Percentiles rank a stretch among this genome's conserved stretches.
These are phyloP conservation scores for Brachionus manjavacas DNA, from an alignment of 1,140 invertebrate genomes.

Conservation along the genomic window DNA sequence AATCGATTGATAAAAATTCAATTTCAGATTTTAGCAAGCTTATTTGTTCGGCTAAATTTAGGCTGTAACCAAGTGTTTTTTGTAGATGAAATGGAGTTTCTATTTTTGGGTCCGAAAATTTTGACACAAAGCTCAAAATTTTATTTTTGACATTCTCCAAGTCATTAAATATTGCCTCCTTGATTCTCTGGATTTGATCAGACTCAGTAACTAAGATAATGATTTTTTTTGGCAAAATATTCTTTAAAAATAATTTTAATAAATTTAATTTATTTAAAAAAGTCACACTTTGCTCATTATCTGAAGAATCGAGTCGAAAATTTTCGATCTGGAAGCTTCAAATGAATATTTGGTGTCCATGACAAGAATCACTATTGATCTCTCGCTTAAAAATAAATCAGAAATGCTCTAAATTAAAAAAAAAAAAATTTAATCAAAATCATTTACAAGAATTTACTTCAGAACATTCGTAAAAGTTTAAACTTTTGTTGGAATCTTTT, in stretches of 20 bases:
- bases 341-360: background rate
- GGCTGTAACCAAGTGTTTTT: background rate
- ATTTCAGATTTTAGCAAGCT: background rate
- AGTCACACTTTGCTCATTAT: background rate
- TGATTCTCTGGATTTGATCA: background rate
- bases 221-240: constrained; percentile 19
- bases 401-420: background rate
- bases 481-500: background rate
- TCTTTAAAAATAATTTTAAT: background rate
- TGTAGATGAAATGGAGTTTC: background rate
- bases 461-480: background rate
- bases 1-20: background rate
- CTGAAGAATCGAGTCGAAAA: background rate
- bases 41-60: constrained; percentile 20
- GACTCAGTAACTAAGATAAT: background rate
- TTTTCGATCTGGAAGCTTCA: background rate
- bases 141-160: background rate
- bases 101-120: background rate
- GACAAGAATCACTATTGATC: background rate
- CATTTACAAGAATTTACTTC: background rate
- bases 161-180: background rate
- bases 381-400: constrained; percentile 11
- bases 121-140: background rate
- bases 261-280: too few species aligned
- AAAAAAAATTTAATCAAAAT: background rate